Percentiles rank a stretch among this genome's conserved stretches.
phyloP scores from a whole-genome alignment of 2,113 vertebrate genomes.

The Trematomus loennbergii region DNA sequence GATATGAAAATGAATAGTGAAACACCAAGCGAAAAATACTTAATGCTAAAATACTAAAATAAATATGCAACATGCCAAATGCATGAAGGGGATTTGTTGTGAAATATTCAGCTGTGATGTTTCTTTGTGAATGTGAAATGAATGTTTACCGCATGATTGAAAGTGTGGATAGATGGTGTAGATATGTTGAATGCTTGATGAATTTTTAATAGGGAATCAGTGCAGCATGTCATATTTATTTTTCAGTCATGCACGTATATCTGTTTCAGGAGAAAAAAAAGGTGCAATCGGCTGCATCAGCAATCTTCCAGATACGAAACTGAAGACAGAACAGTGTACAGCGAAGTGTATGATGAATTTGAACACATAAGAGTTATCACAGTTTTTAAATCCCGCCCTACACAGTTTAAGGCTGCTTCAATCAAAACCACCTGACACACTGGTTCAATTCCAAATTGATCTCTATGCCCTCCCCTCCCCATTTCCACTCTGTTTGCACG shows the following conservation, averaged over 20 bases:
- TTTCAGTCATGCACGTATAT: not conserved
- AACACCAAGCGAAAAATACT: not conserved
- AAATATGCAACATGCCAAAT: not conserved
- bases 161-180: slow-evolving; percentile 10
- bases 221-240: not conserved
- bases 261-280: slow-evolving; percentile 17
- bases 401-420: slow-evolving; percentile 7
- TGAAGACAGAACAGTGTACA: not conserved
- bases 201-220: slow-evolving; percentile 31
- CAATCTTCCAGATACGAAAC: slow-evolving; percentile 30
- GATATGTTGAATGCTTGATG: slow-evolving; percentile 4
- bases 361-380: not conserved
- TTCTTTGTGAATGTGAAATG: slow-evolving; percentile 18
- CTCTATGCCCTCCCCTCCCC: too few relatives aligned
- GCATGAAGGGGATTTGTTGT: slow-evolving; percentile 5
- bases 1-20: not conserved
- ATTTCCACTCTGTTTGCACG: too few relatives aligned
- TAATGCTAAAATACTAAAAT: too few relatives aligned
- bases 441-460: too few relatives aligned
- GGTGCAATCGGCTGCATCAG: slow-evolving; percentile 32
- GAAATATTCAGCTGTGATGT: slow-evolving; percentile 3
- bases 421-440: slow-evolving; percentile 6
- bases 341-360: slow-evolving; percentile 3
- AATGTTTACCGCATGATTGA: slow-evolving; percentile 6
- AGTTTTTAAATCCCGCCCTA: not conserved